A percentile compares a stretch with the other conserved stretches of the same genome.
Evolutionary conservation across 2,113 vertebrate genomes (phyloP).

Genomic region (Podocnemis expansa): DNA sequence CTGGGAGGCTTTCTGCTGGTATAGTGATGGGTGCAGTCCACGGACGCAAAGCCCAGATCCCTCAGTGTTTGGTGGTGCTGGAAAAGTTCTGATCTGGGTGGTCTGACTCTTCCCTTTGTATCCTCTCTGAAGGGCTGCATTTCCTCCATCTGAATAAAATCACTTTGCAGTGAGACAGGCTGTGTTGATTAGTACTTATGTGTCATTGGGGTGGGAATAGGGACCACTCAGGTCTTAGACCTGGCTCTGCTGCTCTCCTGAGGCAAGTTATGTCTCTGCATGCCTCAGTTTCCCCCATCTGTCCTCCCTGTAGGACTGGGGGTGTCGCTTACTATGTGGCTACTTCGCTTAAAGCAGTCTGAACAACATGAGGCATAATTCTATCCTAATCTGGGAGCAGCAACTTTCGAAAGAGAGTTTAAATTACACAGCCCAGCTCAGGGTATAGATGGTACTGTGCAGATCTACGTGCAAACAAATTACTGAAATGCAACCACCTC

Average conservation of each 20-base stretch:
- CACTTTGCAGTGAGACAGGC: background rate
- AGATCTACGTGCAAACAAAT: no score
- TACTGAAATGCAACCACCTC: no score
- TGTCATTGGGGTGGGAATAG: background rate
- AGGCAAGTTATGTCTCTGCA: background rate
- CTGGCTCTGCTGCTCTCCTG: background rate
- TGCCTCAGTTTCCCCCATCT: no score
- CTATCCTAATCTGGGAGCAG: background rate
- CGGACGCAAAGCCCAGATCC: background rate
- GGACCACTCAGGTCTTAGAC: background rate
- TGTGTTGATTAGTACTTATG: background rate
- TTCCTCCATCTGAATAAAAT: background rate
- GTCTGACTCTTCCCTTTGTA: background rate
- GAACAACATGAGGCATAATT: background rate
- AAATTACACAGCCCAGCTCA: no score
- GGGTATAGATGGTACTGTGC: no score
- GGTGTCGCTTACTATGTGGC: background rate
- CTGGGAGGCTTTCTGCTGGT: background rate
- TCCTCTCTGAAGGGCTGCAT: background rate
- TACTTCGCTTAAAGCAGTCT: background rate
- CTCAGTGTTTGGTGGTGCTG: no score
- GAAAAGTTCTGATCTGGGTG: background rate
- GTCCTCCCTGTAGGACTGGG: background rate
- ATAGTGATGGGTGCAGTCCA: background rate
- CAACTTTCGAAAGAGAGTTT: background rate